Conservation (phyloP, 2,888 invertebrate genomes). For the Agonopterix subpropinquella region DNA sequence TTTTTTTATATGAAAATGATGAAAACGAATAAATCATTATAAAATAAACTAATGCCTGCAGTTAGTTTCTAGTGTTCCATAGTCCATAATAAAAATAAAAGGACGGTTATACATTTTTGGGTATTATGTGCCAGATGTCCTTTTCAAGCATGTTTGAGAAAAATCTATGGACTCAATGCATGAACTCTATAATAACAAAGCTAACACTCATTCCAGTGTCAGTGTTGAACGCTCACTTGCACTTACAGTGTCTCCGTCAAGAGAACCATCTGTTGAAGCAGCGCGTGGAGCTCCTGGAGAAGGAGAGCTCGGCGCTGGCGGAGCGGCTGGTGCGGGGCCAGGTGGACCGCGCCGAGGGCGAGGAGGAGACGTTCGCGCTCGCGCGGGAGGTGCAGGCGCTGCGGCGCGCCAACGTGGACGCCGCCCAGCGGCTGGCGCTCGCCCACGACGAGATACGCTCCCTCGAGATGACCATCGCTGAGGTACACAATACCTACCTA, state of each 20-base stretch:
- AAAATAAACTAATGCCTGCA: no score
- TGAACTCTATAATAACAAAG: not conserved
- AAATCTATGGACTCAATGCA: no score
- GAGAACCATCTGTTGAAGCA: slow-evolving; percentile 98
- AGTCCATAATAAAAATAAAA: no score
- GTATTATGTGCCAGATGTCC: no score
- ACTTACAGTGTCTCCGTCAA: slow-evolving; percentile 80
- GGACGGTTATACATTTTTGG: no score
- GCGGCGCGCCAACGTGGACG: slow-evolving; percentile 90
- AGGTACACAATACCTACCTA: slow-evolving; percentile 35
- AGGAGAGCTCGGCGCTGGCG: slow-evolving; percentile 94
- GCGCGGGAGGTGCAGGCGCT: slow-evolving; percentile 93
- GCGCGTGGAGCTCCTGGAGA: slow-evolving; percentile 95
- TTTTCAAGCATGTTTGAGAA: no score
- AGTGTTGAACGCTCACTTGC: no score
- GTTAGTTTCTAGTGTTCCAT: no score
- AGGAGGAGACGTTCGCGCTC: slow-evolving; percentile 89
- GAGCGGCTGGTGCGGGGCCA: slow-evolving; percentile 95
- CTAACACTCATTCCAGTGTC: not conserved
- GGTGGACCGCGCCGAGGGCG: slow-evolving; percentile 95
- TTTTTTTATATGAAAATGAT: no score
- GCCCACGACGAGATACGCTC: slow-evolving; percentile 93
- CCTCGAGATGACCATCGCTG: slow-evolving; percentile 82
- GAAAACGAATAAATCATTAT: no score
- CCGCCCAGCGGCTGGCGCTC: slow-evolving; percentile 91